Conservation (phyloP, 37 sponge, comb jelly and placozoan genomes). For the Aphrocallistes beatrix region DNA sequence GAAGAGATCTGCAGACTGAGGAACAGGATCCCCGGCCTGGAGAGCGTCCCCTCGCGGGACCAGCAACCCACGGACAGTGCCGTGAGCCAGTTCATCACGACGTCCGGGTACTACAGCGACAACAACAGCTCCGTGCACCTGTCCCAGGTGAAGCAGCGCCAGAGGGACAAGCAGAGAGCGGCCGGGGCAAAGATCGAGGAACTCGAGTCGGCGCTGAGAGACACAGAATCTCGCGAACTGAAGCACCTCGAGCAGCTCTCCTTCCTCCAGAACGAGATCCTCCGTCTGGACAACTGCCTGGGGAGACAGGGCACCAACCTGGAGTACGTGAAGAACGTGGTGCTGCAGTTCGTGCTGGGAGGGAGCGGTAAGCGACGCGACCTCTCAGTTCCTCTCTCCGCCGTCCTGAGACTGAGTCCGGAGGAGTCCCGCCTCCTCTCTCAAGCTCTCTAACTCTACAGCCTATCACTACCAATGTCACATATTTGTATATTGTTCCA, state of each 20-base stretch:
- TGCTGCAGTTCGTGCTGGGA: not conserved
- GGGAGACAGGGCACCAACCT: not conserved
- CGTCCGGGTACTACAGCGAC: not conserved
- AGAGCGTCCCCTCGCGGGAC: not conserved
- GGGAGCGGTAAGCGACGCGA: not conserved
- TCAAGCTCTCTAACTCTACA: not conserved
- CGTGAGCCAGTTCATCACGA: not conserved
- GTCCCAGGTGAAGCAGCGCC: not conserved
- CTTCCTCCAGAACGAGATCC: not conserved
- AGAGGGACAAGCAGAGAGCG: not conserved
- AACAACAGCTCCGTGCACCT: not conserved
- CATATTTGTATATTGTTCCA: too few species aligned
- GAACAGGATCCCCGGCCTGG: not conserved
- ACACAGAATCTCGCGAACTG: not conserved
- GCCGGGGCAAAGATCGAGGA: not conserved
- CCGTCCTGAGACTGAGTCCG: not conserved
- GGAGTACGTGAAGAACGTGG: not conserved
- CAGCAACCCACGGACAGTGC: not conserved
- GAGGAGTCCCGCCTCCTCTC: not conserved
- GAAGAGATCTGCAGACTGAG: not conserved
- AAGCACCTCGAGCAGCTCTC: constrained; percentile 15
- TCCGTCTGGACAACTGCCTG: not conserved
- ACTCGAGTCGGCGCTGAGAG: not conserved
- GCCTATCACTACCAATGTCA: too few species aligned
- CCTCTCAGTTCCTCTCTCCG: not conserved